These are phyloP conservation scores for Candoia aspera DNA, from an alignment of 2,113 vertebrate species.

Conservation along the genomic window DNA sequence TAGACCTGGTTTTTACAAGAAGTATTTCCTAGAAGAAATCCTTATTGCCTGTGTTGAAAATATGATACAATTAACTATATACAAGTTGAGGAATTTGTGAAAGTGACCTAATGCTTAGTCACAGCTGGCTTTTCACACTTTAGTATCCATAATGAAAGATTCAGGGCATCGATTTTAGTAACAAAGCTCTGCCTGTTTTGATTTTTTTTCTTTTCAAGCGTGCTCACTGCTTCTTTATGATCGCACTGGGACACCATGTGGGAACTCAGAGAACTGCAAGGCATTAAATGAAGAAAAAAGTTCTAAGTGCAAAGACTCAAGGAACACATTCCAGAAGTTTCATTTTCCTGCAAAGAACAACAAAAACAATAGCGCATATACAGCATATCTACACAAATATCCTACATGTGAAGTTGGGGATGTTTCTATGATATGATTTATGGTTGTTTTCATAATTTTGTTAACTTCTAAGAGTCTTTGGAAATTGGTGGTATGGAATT, in stretches of 20 bases:
- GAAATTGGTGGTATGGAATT: no score
- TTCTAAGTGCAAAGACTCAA: not conserved
- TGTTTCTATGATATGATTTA: no score
- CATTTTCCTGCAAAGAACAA: no score
- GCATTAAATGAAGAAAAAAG: not conserved
- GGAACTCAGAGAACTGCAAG: not conserved
- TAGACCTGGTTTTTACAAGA: not conserved
- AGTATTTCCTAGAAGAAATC: not conserved
- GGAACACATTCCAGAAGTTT: not conserved
- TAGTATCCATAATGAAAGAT: conserved; percentile 46
- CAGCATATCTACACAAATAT: no score
- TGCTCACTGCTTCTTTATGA: not conserved
- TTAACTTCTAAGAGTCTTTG: no score
- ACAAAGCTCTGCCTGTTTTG: conserved; percentile 21
- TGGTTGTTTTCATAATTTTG: no score
- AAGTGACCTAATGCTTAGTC: conserved; percentile 45
- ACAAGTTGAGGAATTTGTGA: conserved; percentile 22
- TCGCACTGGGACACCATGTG: conserved; percentile 8
- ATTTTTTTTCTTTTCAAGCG: no score
- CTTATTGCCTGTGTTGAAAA: not conserved
- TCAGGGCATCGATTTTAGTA: not conserved
- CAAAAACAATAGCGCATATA: no score
- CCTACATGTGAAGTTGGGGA: no score
- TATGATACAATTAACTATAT: conserved; percentile 51
- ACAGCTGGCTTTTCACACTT: conserved; percentile 16